Base-by-base conservation (phyloP, 2,888 invertebrate species). In the Andrena praecox region DNA sequence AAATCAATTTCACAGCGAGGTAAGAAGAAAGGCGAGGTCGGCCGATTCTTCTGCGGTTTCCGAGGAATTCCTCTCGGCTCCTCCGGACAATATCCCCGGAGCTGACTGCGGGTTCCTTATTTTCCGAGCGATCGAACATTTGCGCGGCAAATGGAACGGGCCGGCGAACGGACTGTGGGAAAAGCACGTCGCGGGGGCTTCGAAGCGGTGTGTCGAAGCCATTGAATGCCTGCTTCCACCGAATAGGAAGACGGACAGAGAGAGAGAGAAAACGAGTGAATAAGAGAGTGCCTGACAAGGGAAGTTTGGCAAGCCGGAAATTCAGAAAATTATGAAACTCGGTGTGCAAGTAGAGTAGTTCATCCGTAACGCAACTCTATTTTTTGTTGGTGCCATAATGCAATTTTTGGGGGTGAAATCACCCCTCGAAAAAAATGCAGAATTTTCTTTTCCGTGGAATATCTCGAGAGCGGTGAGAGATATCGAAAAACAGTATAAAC, bases 51-150 rank as follows among this genome's bases (percentile, higher is more conserved):
- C 31, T 81, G 87, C 77, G 86, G 85, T 87, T 85, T 60, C 56
- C 66, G 27, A 67, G 70, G 35, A 63, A 77, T 42, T 63, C 56
- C 12, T 20, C 10, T 29, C 35, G 20, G 16, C 50, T 48, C 54
- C 27, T 8, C 56, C 20, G 67, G 31, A 60, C 60, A 52, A 52
- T 60, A 52, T 56, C 35, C 27, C 29, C 12, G 48, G 48, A 62
- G 50, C 62, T 75, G 71, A 42, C 67, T 67, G 56, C 63, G 66
- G 66, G 69, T 70, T 84, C 77, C 70, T 87, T 82, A 85, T 85
- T 87, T 87, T 87, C 87, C 87, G 60, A 80, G 16, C 77, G 87
- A 87, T 87, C 87, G 87, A 84, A 87, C 87, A 84, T 84, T 87
- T 87, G 85, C 77, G 66, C 84, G 79, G 69, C 76, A 76, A 79